phyloP scores from a whole-genome alignment of 2,113 vertebrate species.

The Charina bottae region DNA sequence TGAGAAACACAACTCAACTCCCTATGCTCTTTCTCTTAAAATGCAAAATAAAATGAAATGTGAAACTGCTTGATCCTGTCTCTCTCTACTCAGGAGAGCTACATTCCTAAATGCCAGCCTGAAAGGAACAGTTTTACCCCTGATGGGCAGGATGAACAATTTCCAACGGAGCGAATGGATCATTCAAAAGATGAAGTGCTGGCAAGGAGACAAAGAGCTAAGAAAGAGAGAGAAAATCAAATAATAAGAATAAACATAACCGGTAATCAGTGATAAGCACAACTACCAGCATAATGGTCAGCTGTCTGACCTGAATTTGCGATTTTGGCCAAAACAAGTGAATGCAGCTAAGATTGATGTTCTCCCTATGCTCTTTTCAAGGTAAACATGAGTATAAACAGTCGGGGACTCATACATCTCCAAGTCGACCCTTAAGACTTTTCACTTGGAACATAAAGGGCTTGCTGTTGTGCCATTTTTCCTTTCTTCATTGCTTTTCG shows the following conservation, averaged over 20 bases:
- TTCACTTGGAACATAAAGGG: constrained; percentile 25
- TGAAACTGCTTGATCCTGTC: constrained; percentile 9
- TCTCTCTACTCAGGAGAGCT: constrained; percentile 39
- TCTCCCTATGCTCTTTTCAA: constrained; percentile 8
- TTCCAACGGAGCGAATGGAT: constrained; percentile 42
- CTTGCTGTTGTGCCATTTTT: constrained; percentile 44
- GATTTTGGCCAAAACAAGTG: constrained; percentile 22
- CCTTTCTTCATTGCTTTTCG: constrained; percentile 47
- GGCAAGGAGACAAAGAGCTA: constrained; percentile 11
- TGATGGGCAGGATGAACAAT: constrained; percentile 16
- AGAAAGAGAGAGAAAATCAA: constrained; percentile 1
- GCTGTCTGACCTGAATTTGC: not conserved
- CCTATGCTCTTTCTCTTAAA: constrained; percentile 41
- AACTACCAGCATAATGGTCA: constrained; percentile 16
- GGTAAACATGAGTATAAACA: constrained; percentile 25
- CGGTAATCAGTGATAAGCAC: constrained; percentile 30
- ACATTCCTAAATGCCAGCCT: constrained; percentile 30
- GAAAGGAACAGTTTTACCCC: constrained; percentile 38
- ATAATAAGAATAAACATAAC: constrained; percentile 32
- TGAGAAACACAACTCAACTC: constrained; percentile 42
- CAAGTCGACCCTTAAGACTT: not conserved
- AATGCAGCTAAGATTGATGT: not conserved
- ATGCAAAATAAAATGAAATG: constrained; percentile 25
- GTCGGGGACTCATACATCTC: constrained; percentile 25
- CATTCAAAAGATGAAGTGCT: constrained; percentile 23